Evolutionary conservation across 2,113 vertebrate genomes (phyloP), one percentile per base, ranked within the genome.

Genomic region (Nipponia nippon): DNA sequence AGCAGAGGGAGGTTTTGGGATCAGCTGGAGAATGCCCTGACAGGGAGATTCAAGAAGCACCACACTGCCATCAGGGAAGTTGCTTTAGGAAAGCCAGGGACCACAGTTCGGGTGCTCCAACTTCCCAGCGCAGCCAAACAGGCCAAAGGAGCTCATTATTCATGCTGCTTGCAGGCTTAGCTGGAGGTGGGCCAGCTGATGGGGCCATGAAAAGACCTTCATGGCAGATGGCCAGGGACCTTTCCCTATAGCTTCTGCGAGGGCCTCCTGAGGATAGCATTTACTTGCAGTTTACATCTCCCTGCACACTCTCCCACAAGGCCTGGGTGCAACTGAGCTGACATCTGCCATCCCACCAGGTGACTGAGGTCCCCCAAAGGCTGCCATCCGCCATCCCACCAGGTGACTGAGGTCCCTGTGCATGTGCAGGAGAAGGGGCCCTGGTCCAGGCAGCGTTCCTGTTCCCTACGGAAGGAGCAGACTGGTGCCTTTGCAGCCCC

Each of bases 281-380:
- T 85, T 58, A 66, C 27, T 53, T 63, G 66, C 47, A 42, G 38
- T 59, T 67, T 55, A 71, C 38, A 80, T 22, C 29, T 55, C 32
- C 44, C 29, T 30, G 16, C 1, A 3, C 2, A 6, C 9, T 86
- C 13, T 19, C n/a, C 16, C 11, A 11, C 4, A 1, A 18, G 42
- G 18, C 50, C 46, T 49, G 46, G 47, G 52, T 71, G 52, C 44
- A 80, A 34, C 63, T 8, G 2, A 93, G 73, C 29, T 84, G 78
- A 40, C 23, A 70, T 13, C 34, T 22, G 19, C 62, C 53, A 70
- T 10, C 44, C 34, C 69, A 59, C 27, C 59, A 42, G 59, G 21
- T 25, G n/a, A 47, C 40, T 13, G 15, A 38, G 27, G 18, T 55
- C 29, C 49, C 40, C 32, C 61, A 58, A 18, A 47, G 11, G 59